Evolutionary conservation across 2,888 invertebrate species (phyloP).

Genomic region (Physocephala rufipes): DNA sequence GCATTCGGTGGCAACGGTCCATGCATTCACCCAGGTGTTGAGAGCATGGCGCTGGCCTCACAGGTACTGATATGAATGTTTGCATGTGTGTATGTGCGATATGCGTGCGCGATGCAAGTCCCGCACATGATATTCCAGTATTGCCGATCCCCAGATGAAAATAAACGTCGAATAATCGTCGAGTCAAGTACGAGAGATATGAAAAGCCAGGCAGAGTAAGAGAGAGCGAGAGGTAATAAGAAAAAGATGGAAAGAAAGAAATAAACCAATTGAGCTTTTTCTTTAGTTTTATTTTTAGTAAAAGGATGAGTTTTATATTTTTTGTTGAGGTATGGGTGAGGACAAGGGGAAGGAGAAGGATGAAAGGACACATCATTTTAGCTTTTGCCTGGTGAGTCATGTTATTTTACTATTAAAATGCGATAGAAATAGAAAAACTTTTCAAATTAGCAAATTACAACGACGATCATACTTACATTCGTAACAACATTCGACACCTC

Average conservation of each 20-base stretch:
- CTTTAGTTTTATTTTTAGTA: constrained; percentile 24
- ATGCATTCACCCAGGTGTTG: constrained; percentile 61
- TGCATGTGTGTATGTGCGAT: too few relatives aligned
- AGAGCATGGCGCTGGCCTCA: constrained; percentile 59
- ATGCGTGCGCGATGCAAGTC: too few relatives aligned
- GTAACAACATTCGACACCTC: constrained; percentile 64
- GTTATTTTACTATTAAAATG: constrained; percentile 29
- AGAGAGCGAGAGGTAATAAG: constrained; percentile 18
- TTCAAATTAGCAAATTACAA: neutral
- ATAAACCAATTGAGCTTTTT: constrained; percentile 43
- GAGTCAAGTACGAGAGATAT: constrained; percentile 3
- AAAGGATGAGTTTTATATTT: constrained; percentile 18
- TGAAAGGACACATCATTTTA: constrained; percentile 11
- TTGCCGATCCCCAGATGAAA: constrained; percentile 24
- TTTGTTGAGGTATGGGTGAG: constrained; percentile 21
- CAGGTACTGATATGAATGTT: constrained; percentile 52
- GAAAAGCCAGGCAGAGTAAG: neutral
- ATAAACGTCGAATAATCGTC: constrained; percentile 15
- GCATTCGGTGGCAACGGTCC: constrained; percentile 52
- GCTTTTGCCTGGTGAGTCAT: constrained; percentile 22
- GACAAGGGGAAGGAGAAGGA: neutral
- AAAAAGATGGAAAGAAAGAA: constrained; percentile 38
- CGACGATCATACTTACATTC: constrained; percentile 55
- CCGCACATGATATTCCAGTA: too few relatives aligned
- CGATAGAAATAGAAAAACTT: constrained; percentile 3